These are phyloP conservation scores for Netelia fuscicornis DNA, from an alignment of 2,888 invertebrate genomes.

Conservation along the genomic window DNA sequence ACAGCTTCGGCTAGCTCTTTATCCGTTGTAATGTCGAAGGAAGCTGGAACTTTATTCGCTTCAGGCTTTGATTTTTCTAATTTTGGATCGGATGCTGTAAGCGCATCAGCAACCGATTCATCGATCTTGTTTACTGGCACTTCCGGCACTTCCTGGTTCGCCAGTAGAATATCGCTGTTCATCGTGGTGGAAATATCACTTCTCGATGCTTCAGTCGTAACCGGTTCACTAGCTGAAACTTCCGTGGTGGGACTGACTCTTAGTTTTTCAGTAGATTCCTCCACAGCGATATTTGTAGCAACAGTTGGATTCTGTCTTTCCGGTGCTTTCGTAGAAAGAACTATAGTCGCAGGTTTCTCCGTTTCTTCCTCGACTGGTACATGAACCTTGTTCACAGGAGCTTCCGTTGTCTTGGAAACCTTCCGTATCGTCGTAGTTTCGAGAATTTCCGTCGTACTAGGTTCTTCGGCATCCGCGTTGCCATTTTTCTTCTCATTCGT, in stretches of 20 bases:
- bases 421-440: neutral
- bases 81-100: neutral
- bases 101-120: conserved; percentile 19
- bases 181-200: conserved; percentile 24
- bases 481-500: conserved; percentile 61
- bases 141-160: conserved; percentile 66
- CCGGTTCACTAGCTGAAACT: neutral
- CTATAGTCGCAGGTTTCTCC: neutral
- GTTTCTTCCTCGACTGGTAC: conserved; percentile 15
- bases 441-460: conserved; percentile 19
- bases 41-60: conserved; percentile 25
- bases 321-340: conserved; percentile 12
- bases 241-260: conserved; percentile 28
- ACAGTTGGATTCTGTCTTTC: conserved; percentile 15
- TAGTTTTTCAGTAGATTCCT: conserved; percentile 33
- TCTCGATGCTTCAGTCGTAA: conserved; percentile 35
- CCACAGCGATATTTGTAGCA: neutral
- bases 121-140: conserved; percentile 45
- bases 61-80: conserved; percentile 26
- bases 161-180: conserved; percentile 37
- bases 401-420: conserved; percentile 18
- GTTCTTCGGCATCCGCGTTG: conserved; percentile 47
- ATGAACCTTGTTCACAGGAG: conserved; percentile 7
- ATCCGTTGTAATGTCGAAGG: conserved; percentile 26
- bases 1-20: conserved; percentile 28